Base-by-base conservation (phyloP, 2,888 invertebrate genomes). In the Morpho achilles region DNA sequence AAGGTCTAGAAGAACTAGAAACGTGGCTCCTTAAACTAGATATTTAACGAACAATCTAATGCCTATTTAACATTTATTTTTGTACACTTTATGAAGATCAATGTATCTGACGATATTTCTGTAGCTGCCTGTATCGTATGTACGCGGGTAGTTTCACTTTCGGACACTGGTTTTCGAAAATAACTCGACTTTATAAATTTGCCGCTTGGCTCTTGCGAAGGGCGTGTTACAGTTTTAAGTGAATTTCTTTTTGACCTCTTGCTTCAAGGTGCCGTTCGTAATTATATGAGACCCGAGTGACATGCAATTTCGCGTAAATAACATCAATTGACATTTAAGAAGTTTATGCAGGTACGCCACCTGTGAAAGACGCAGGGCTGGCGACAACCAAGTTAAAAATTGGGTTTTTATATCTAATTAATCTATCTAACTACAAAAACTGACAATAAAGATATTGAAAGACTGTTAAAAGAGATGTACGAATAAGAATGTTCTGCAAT, bases 201-300 rank as follows among this genome's bases (percentile, higher is more conserved):
- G 75, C 74, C 77, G 75, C 69, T 75, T 77, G 69, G 77, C 72
- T 77, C 77, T 80, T 76, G 79, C 78, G 84, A 82, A 88, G 88
- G 89, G 89, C 88, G 78, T 81, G 89, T 80, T 90, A 89, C 87
- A 89, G 85, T 84, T 89, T 87, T 86, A 85, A 89, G 86, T 87
- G 88, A 89, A 87, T 89, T 90, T 88, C 88, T 87, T 89, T 87
- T 81, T 89, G 89, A 89, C 89, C 89, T 89, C 89, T 87, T 77
- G 84, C 77, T 81, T 79, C 88, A 87, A 89, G 86, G 88, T 82
- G 83, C 78, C 81, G 79, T 77, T 62, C 74, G 79, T 83, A 89
- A 88, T 88, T 87, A 81, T 79, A 67, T 67, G 71, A 67, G 69
- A 78, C 69, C 72, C 73, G 72, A 70, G 74, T 80, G 81, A 78